Evolutionary conservation across 2,888 invertebrate genomes (phyloP).

Genomic region (Sminthurinus aureus): DNA sequence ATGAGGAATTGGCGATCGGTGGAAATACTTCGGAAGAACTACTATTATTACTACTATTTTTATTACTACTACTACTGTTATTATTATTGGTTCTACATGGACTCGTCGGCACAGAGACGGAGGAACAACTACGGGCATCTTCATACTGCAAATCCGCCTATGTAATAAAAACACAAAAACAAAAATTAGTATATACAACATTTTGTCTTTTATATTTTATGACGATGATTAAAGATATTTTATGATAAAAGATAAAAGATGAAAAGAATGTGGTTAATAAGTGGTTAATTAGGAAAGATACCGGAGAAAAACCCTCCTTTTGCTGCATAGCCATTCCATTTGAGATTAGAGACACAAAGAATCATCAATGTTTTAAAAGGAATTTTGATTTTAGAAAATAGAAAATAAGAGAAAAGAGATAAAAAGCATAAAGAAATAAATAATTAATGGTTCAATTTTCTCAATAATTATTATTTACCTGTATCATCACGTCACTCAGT

Average conservation of each 20-base stretch:
- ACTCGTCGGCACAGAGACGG: constrained; percentile 38
- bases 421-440: background rate
- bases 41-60: constrained; percentile 47
- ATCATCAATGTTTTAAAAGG: too few relatives aligned
- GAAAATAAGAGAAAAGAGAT: background rate
- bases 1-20: background rate
- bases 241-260: too few relatives aligned
- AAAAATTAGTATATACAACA: too few relatives aligned
- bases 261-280: too few relatives aligned
- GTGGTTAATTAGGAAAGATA: background rate
- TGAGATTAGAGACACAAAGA: background rate
- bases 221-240: too few relatives aligned
- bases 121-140: constrained; percentile 13
- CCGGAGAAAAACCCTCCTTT: background rate
- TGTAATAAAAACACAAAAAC: too few relatives aligned
- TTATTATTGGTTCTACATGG: constrained; percentile 44
- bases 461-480: constrained; percentile 35
- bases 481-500: constrained; percentile 55
- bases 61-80: constrained; percentile 52
- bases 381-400: background rate
- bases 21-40: constrained; percentile 42
- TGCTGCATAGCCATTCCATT: background rate
- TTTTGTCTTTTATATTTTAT: too few relatives aligned
- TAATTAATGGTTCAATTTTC: background rate
- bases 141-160: constrained; percentile 40